Conservation (phyloP, 2,797 vertebrate species). For the Okamejei kenojei region DNA sequence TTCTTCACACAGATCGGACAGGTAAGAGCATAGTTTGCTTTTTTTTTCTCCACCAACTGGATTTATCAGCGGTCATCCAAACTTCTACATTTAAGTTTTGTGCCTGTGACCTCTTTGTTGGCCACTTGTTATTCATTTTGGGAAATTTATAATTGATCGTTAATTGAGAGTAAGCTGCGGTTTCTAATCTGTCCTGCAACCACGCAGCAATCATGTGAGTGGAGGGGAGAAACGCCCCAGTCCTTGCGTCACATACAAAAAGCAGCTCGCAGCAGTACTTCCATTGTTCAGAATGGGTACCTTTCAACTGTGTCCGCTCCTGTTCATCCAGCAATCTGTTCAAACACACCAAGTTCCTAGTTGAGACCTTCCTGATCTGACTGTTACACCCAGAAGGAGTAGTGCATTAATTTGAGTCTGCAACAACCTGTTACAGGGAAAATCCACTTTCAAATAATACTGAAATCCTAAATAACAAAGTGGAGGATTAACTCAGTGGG, state of each 20-base stretch:
- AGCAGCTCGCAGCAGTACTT: background rate
- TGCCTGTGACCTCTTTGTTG: background rate
- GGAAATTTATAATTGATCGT: background rate
- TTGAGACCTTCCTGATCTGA: background rate
- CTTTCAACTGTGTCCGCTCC: background rate
- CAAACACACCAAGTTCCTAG: background rate
- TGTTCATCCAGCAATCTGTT: background rate
- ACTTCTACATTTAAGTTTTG: background rate
- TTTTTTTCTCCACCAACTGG: background rate
- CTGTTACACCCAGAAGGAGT: no score
- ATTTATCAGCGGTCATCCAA: background rate
- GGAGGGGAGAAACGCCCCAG: background rate
- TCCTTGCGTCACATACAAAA: background rate
- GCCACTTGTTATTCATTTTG: background rate
- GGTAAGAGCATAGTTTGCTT: slow-evolving; percentile 57
- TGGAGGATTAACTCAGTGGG: no score
- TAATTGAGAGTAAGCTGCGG: no score
- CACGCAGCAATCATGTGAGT: background rate
- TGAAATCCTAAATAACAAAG: background rate
- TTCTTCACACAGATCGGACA: slow-evolving; percentile 91
- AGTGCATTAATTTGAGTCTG: background rate
- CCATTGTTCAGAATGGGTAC: background rate
- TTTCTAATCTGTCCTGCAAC: background rate
- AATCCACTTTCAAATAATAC: background rate
- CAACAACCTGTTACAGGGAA: background rate